Evolutionary conservation across 2,113 vertebrate genomes (phyloP).

Genomic region (Sturnus vulgaris): DNA sequence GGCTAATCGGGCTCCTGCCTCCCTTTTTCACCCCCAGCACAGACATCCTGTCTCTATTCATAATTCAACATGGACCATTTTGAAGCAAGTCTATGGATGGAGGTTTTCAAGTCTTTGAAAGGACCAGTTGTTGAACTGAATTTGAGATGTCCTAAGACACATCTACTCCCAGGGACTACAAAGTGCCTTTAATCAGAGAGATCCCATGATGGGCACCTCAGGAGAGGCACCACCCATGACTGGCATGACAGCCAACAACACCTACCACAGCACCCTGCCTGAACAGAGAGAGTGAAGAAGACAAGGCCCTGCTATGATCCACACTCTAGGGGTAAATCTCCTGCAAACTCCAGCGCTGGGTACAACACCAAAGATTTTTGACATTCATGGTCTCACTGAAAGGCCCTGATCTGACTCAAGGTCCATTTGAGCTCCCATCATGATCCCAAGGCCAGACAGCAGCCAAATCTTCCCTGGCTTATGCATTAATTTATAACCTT

Average conservation of each 20-base stretch:
- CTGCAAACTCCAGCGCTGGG: not conserved
- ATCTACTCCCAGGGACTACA: not conserved
- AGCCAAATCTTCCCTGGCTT: not conserved
- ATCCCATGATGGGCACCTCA: not conserved
- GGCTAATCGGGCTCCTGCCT: not conserved
- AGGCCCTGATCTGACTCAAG: not conserved
- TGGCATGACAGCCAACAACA: not conserved
- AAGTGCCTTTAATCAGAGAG: not conserved
- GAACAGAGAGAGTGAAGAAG: not conserved
- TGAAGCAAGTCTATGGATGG: not conserved
- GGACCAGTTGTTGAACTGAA: not conserved
- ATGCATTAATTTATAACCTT: not conserved
- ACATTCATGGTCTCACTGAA: not conserved
- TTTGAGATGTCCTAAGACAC: not conserved
- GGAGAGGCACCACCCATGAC: not conserved
- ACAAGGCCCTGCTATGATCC: not conserved
- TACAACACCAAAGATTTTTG: not conserved
- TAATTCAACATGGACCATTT: not conserved
- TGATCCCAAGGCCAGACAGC: not conserved
- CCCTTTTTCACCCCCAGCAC: not conserved
- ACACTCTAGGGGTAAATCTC: not conserved
- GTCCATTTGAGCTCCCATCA: not conserved
- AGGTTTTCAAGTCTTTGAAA: not conserved
- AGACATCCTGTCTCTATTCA: not conserved
- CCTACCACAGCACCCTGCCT: accelerated